Evolutionary conservation across 2,888 invertebrate genomes (phyloP).

Genomic region (Acanthosepion lycidas): DNA sequence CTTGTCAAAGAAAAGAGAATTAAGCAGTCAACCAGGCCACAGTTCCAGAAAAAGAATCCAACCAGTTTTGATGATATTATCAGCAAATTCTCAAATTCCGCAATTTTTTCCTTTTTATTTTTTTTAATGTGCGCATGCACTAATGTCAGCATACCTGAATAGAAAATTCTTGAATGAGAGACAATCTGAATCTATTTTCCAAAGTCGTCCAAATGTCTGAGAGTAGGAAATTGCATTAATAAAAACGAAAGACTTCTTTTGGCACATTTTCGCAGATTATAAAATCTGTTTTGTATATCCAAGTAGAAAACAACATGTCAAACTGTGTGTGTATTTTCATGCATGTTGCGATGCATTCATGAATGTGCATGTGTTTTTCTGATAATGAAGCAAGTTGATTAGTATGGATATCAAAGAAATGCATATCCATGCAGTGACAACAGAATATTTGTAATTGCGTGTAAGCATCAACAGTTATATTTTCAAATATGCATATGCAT

Average conservation of each 20-base stretch:
- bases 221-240: not conserved
- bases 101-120: not conserved
- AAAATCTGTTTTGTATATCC: not conserved
- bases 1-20: not conserved
- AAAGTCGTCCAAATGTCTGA: slow-evolving; percentile 8
- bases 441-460: not conserved
- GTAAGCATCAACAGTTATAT: not conserved
- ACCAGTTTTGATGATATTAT: slow-evolving; percentile 17
- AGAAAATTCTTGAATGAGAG: not conserved
- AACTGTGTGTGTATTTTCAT: not conserved
- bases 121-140: not conserved
- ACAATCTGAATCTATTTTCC: not conserved
- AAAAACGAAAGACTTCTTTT: not conserved
- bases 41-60: not conserved
- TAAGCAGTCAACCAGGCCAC: not conserved
- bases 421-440: too few species aligned
- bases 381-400: not conserved
- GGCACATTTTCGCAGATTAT: not conserved
- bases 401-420: too few species aligned
- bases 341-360: not conserved
- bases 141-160: not conserved
- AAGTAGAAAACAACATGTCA: not conserved
- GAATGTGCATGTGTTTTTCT: not conserved
- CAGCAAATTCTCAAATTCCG: not conserved
- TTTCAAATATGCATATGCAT: not conserved